Evolutionary conservation across 2,797 vertebrate genomes (phyloP).

Genomic region (Sternotherus odoratus): DNA sequence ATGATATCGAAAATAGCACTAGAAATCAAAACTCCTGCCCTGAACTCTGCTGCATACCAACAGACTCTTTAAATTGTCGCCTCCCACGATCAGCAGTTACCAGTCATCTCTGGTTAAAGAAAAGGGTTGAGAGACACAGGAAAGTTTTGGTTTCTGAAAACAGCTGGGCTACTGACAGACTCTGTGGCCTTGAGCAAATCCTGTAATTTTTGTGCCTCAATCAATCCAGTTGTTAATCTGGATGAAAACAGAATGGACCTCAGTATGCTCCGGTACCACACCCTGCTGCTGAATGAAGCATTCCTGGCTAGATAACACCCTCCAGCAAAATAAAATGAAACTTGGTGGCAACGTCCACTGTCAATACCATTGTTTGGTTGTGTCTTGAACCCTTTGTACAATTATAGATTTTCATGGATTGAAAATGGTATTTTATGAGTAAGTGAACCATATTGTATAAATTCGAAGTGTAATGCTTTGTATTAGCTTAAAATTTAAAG

Average conservation of each 20-base stretch:
- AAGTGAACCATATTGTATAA: neutral
- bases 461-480: neutral
- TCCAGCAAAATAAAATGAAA: slow-evolving; percentile 41
- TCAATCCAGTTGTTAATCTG: slow-evolving; percentile 38
- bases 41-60: no score
- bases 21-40: no score
- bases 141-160: neutral
- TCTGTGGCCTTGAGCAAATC: slow-evolving; percentile 3
- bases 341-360: neutral
- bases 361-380: neutral
- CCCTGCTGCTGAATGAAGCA: slow-evolving; percentile 42
- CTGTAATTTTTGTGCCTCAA: slow-evolving; percentile 37
- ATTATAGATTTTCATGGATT: neutral
- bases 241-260: slow-evolving; percentile 53
- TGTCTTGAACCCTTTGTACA: slow-evolving; percentile 13
- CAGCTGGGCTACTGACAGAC: slow-evolving; percentile 26
- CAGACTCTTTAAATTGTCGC: no score
- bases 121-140: neutral
- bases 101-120: neutral
- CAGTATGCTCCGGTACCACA: slow-evolving; percentile 53
- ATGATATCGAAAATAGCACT: no score
- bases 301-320: slow-evolving; percentile 55
- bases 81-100: no score
- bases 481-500: neutral
- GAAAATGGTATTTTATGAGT: neutral